Conservation (phyloP, 2,888 invertebrate species). For the Teinopalpus imperialis region DNA sequence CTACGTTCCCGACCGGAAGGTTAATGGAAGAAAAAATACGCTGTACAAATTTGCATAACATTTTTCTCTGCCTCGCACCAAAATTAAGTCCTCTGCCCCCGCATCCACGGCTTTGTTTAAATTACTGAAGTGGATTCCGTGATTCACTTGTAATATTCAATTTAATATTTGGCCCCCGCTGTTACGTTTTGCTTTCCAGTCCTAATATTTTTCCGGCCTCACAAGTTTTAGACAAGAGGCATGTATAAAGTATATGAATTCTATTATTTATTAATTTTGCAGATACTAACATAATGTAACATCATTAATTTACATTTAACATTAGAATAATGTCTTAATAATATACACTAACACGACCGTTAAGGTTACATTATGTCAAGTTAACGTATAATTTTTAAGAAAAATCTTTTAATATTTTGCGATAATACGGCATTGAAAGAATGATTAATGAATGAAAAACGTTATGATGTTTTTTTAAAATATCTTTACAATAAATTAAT, state of each 20-base stretch:
- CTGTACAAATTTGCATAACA: conserved; percentile 80
- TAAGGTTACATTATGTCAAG: conserved; percentile 19
- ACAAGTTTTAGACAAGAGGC: background rate
- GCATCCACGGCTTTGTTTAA: conserved; percentile 72
- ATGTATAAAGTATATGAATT: background rate
- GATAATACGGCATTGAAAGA: conserved; percentile 9
- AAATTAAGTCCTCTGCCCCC: conserved; percentile 70
- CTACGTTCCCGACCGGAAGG: conserved; percentile 60
- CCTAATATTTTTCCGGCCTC: conserved; percentile 1
- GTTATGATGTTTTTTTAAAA: too few relatives aligned
- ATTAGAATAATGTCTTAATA: conserved; percentile 17
- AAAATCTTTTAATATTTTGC: conserved; percentile 2
- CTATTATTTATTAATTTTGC: background rate
- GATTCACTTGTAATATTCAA: conserved; percentile 60
- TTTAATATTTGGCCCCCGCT: conserved; percentile 28
- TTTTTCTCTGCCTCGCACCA: conserved; percentile 68
- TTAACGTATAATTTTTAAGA: conserved; percentile 15
- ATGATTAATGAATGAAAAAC: too few relatives aligned
- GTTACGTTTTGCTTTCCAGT: background rate
- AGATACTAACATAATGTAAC: background rate
- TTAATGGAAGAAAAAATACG: conserved; percentile 79
- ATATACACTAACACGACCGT: conserved; percentile 13
- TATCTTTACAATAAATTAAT: too few relatives aligned
- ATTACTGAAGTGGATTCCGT: conserved; percentile 67
- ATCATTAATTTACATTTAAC: conserved; percentile 6